phyloP scores from a whole-genome alignment of 2,797 vertebrate species.

The Enteromius afrohamiltoni region DNA sequence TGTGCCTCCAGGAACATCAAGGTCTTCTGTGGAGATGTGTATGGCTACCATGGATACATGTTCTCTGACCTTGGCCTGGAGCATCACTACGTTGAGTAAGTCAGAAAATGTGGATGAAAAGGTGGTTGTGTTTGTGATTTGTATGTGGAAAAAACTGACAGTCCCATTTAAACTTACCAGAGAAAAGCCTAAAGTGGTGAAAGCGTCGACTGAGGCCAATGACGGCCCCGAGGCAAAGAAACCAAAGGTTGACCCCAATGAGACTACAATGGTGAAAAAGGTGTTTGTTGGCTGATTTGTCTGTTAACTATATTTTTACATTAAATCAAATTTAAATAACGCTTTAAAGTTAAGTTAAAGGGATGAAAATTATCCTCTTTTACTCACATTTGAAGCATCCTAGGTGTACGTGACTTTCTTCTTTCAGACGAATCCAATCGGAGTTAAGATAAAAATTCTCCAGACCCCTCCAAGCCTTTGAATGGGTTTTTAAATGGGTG shows the following conservation, averaged over 20 bases:
- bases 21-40: slow-evolving; percentile 90
- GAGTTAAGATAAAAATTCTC: too few species aligned
- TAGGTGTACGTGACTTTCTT: too few species aligned
- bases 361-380: too few species aligned
- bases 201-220: slow-evolving; percentile 72
- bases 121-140: not conserved
- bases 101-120: not conserved
- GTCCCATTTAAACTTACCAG: slow-evolving; percentile 65
- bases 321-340: not conserved
- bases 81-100: slow-evolving; percentile 93
- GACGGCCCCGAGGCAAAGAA: slow-evolving; percentile 89
- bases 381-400: too few species aligned
- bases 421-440: too few species aligned
- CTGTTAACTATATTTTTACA: not conserved
- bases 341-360: not conserved
- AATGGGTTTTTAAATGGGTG: too few species aligned
- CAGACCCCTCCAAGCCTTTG: too few species aligned
- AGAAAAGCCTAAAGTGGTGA: slow-evolving; percentile 88
- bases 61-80: slow-evolving; percentile 88
- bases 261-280: slow-evolving; percentile 93
- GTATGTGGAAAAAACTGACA: not conserved
- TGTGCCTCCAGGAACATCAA: slow-evolving; percentile 85
- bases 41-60: slow-evolving; percentile 93
- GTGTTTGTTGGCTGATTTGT: slow-evolving; percentile 64
- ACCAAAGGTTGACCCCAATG: slow-evolving; percentile 82